Evolutionary conservation across 1,140 invertebrate genomes (phyloP).

Genomic region (Ceratitis capitata): DNA sequence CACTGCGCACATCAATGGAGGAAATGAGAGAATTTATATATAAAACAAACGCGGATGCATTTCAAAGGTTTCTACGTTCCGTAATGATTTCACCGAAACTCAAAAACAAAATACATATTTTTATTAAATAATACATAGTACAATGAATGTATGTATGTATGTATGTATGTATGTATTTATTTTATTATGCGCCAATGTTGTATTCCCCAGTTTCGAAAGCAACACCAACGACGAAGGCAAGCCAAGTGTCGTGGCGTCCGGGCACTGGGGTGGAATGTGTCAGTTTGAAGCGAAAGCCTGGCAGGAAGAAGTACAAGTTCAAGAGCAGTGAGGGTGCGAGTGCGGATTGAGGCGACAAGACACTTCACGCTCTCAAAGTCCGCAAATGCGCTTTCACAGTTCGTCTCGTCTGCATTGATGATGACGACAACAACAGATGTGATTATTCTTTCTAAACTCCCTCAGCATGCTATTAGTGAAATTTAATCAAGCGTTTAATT

Average conservation of each 20-base stretch:
- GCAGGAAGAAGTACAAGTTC: not conserved
- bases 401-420: not conserved
- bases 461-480: conserved; percentile 61
- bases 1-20: not conserved
- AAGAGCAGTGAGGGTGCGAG: not conserved
- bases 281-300: not conserved
- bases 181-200: not conserved
- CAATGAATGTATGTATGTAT: not conserved
- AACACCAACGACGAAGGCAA: not conserved
- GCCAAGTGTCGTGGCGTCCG: not conserved
- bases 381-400: conserved; percentile 8
- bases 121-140: too few species aligned
- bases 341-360: not conserved
- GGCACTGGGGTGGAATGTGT: not conserved
- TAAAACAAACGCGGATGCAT: not conserved
- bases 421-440: conserved; percentile 40
- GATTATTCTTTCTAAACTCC: conserved; percentile 31
- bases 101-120: not conserved
- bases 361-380: not conserved
- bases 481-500: conserved; percentile 65
- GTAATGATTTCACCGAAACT: not conserved
- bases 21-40: not conserved
- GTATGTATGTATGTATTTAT: not conserved
- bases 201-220: not conserved
- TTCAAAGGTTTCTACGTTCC: conserved; percentile 38